Evolutionary conservation across 1,140 invertebrate species (phyloP).

Genomic region (Papilio machaon): DNA sequence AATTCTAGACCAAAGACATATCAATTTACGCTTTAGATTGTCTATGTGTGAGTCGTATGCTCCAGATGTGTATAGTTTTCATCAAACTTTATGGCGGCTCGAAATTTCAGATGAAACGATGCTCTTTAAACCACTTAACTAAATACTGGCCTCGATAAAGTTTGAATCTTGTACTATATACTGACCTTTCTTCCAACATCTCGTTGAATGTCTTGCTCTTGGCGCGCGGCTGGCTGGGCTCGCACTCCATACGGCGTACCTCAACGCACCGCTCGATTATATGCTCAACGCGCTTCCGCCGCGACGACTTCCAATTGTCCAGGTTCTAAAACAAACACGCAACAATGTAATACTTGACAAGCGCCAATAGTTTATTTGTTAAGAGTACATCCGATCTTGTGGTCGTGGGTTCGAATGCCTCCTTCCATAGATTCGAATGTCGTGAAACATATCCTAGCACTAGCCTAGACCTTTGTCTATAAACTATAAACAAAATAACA

Average conservation of each 20-base stretch:
- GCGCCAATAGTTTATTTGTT: background rate
- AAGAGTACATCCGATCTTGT: too few relatives aligned
- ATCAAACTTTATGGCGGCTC: too few relatives aligned
- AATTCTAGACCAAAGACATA: too few relatives aligned
- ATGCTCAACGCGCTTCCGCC: conserved; percentile 94
- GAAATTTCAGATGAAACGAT: background rate
- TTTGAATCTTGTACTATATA: conserved; percentile 34
- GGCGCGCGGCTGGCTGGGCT: conserved; percentile 88
- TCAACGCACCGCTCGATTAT: conserved; percentile 94
- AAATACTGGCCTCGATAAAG: background rate
- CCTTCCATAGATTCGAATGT: too few relatives aligned
- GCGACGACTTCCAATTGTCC: conserved; percentile 96
- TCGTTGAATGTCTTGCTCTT: conserved; percentile 96
- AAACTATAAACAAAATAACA: background rate
- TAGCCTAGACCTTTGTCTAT: too few relatives aligned
- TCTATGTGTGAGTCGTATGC: too few relatives aligned
- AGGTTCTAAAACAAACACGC: conserved; percentile 86
- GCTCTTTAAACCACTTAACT: background rate
- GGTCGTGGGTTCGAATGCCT: too few relatives aligned
- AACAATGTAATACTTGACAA: background rate
- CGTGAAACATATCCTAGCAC: too few relatives aligned
- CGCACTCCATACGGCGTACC: conserved; percentile 91
- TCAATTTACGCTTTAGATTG: too few relatives aligned
- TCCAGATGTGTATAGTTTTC: too few relatives aligned
- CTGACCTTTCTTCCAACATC: conserved; percentile 95